Conservation (phyloP, 2,113 vertebrate species). For the Oreochromis aureus region DNA sequence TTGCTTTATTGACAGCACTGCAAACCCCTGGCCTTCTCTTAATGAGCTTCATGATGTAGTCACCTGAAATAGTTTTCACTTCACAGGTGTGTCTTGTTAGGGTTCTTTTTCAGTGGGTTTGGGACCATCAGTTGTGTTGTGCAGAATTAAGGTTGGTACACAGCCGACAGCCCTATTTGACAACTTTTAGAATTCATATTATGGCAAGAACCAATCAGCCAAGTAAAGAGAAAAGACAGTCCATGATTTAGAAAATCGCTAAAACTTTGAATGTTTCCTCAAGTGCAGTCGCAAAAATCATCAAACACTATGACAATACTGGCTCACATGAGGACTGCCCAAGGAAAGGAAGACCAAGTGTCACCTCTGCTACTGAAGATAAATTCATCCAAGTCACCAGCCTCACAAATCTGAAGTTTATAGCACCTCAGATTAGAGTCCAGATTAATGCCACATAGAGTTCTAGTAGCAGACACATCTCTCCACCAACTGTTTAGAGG, state of each 20-base stretch:
- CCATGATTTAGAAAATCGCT: not conserved
- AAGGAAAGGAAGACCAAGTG: not conserved
- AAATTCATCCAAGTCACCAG: not conserved
- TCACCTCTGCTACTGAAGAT: not conserved
- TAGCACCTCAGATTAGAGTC: accelerated
- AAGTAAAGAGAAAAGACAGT: not conserved
- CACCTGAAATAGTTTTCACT: accelerated
- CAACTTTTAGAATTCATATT: not conserved
- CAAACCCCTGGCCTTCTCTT: not conserved
- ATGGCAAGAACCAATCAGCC: not conserved
- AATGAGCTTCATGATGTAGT: not conserved
- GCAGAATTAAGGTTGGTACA: not conserved
- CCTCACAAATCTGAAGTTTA: not conserved
- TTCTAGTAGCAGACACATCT: not conserved
- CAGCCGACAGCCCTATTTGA: not conserved
- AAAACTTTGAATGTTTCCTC: not conserved
- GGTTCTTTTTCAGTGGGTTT: not conserved
- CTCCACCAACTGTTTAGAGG: not conserved
- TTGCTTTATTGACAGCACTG: accelerated
- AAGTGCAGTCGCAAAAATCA: not conserved
- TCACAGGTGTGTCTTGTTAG: not conserved
- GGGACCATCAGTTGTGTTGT: accelerated
- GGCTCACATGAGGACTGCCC: not conserved
- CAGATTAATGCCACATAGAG: not conserved
- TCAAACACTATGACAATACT: not conserved